Evolutionary conservation across 2,888 invertebrate genomes (phyloP), one percentile per base, ranked within the genome.

Genomic region (Phlogophora meticulosa): DNA sequence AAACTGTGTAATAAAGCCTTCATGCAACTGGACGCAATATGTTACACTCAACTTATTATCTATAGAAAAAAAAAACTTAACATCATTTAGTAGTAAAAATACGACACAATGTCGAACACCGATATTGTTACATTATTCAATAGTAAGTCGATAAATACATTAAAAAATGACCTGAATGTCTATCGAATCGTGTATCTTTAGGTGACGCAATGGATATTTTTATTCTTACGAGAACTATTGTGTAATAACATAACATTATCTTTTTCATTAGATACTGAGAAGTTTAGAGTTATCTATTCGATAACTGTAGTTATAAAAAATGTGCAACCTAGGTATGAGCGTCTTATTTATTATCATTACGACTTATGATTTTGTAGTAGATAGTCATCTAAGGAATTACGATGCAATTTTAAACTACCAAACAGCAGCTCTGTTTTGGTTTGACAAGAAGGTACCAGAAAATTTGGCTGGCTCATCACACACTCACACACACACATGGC

Each of bases 91-190:
- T 42, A 36, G 5, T 46, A 36, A 42, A 42, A 66, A 28, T 40
- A 45, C 32, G n/a, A 38, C 17, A 40, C 24, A 57, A 40, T 48
- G 10, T 38, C 17, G 15, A 22, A 13, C 45, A 49, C 28, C 32
- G 45, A 13, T 1, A 38, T 24, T 20, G 42, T 38, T 34, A 38
- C n/a, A 59, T 34, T 56, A 62, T 69, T 59, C 36, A 46, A 62
- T 24, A 59, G 43, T 40, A 43, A 45, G 10, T 46, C 72, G 36
- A 43, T 51, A 58, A 58, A 40, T 53, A 17, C 15, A 40, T 10
- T 15, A 76, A 76, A 71, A 74, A 78, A 34, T 65, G 79, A 61
- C 76, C 76, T 69, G 40, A 64, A 65, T 79, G 38, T 62, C 20
- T 51, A 48, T 61, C 45, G 32, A 57, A 34, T 34, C 59, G 80